Evolutionary conservation across 2,113 vertebrate genomes (phyloP).

Genomic region (Catharus bicknelli): DNA sequence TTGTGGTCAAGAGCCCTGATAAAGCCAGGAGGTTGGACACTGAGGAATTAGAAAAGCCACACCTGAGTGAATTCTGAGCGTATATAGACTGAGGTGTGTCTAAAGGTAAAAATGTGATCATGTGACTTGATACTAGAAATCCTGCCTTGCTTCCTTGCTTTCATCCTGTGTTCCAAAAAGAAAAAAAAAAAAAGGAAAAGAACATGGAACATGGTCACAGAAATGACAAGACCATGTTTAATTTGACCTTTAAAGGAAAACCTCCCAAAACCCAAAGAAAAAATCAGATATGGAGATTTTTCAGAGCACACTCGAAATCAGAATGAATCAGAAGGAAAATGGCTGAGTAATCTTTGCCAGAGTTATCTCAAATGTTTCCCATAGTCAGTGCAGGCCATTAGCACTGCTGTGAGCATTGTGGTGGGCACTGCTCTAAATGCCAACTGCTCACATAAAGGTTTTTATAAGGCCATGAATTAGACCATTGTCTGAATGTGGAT

Average conservation of each 20-base stretch:
- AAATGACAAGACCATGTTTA: not conserved
- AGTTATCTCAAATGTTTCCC: not conserved
- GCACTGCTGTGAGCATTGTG: not conserved
- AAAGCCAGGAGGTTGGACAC: not conserved
- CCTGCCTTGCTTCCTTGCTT: not conserved
- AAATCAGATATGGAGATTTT: not conserved
- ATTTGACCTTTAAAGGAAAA: not conserved
- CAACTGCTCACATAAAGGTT: not conserved
- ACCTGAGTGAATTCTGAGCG: not conserved
- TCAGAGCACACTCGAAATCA: not conserved
- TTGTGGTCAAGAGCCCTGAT: not conserved
- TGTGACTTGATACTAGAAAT: not conserved
- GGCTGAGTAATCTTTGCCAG: not conserved
- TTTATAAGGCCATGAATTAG: conserved; percentile 1
- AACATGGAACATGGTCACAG: not conserved
- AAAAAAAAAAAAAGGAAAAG: too few species aligned
- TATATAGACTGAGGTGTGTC: not conserved
- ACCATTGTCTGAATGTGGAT: not conserved
- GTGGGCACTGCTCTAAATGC: not conserved
- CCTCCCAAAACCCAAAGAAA: not conserved
- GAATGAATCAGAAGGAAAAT: not conserved
- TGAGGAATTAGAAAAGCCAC: not conserved
- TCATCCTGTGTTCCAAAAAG: not conserved
- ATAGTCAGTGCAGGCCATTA: not conserved
- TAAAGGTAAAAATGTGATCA: not conserved